Base-by-base conservation (phyloP, 2,888 invertebrate genomes). In the Hemithea aestivaria region DNA sequence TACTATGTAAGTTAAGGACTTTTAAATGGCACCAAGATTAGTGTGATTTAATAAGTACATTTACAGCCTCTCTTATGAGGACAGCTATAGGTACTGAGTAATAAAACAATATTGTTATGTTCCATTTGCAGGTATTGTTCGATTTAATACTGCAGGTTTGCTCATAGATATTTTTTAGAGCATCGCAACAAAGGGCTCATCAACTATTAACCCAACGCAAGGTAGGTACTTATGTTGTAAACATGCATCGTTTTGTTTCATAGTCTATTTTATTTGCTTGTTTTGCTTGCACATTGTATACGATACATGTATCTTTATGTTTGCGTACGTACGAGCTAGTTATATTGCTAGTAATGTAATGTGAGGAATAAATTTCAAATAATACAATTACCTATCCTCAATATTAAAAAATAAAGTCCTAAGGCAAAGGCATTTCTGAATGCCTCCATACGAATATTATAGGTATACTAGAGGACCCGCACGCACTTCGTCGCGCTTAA, bases 61-160 rank as follows among this genome's bases (percentile, higher is more conserved):
- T 66, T 65, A 62, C 42, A 47, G 46, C 48, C 48, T 39, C 36
- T 51, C 48, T 45, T 52, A 56, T 33, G 50, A 56, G 45, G 49
- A 52, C 51, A 53, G 34, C 27, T 29, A 27, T 30, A 43, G 38
- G 38, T 48, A 51, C 47, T 40, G 31, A 35, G 45, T 39, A 48
- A 44, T 54, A 47, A 48, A 62, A 68, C 57, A 58, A 66, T 64
- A 62, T 66, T 68, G 67, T 62, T 61, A 62, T 50, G 51, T 48
- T 16, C 16, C 16, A 16, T 16, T 16, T 16, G 5, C 16, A 16
- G 5, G 57, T 55, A 62, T 62, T 64, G 62, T 64, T 56, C 56
- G 49, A 61, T 59, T 58, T 61, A 61, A 61, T 62, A 56, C 50
- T 46, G 22, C 8, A 8, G 48, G 56, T 62, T 56, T 55, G 61